phyloP scores from a whole-genome alignment of 2,888 invertebrate species.

The Amphimallon solstitiale region DNA sequence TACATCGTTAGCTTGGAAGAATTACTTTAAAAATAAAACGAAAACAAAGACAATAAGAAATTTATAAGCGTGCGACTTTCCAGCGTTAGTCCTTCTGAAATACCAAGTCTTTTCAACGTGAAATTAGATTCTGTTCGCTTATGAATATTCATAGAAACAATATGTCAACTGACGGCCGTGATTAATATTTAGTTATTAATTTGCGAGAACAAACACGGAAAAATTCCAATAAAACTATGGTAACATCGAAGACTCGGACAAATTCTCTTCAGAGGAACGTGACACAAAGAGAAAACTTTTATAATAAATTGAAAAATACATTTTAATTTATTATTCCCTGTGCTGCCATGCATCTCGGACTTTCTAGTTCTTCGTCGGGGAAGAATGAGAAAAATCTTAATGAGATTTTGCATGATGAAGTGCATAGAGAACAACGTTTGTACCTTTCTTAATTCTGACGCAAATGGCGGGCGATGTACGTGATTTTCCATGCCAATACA shows the following conservation, averaged over 20 bases:
- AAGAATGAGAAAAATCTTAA: constrained; percentile 18
- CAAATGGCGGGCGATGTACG: not conserved
- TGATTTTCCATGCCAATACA: not conserved
- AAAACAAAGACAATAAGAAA: not conserved
- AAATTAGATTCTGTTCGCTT: constrained; percentile 20
- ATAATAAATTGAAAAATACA: constrained; percentile 33
- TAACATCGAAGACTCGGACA: not conserved
- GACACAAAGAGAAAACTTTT: constrained; percentile 31
- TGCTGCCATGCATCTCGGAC: not conserved
- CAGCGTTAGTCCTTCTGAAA: not conserved
- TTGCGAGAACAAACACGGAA: not conserved
- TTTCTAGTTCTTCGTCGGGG: constrained; percentile 7
- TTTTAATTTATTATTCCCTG: constrained; percentile 27
- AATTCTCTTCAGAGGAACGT: not conserved
- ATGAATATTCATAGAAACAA: constrained; percentile 27
- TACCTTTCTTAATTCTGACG: constrained; percentile 18
- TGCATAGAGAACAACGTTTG: constrained; percentile 10
- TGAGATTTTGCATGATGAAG: constrained; percentile 28
- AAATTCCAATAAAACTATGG: constrained; percentile 29
- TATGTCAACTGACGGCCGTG: constrained; percentile 18
- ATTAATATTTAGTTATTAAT: constrained; percentile 32
- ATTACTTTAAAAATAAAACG: too few species aligned
- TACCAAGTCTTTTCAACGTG: constrained; percentile 2
- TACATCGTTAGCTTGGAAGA: too few species aligned
- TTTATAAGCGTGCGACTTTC: not conserved